Base-by-base conservation (phyloP, 2,888 invertebrate species). In the Quadroppia sp. region DNA sequence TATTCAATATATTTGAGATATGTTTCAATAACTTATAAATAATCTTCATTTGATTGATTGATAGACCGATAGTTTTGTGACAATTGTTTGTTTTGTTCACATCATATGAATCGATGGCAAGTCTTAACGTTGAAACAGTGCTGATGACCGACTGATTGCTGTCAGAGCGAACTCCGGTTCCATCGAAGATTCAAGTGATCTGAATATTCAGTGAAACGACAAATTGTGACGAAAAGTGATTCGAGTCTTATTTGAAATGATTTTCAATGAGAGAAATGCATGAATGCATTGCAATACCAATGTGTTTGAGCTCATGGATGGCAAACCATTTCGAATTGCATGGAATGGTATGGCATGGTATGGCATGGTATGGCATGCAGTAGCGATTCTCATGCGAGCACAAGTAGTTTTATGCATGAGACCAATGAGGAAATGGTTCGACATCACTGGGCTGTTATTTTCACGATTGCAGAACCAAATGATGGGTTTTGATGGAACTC, bases 371-470 rank as follows among this genome's bases (percentile, higher is more conserved):
- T 64, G 64, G 13, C 40, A 30, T 64, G 64, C 64, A 64, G 64
- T 50, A 50, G 59, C 64, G 64, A 64, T 36, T 64, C 64, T 64
- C 36, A 64, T 64, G 32, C 56, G 2, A 56, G 25, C 28, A 30
- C 64, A 17, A 64, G 32, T 40, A 64, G 59, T 64, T 64, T 64
- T 64, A 64, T 64, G 64, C 64, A 64, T 64, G 36, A 64, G 64
- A 64, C 64, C 64, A 64, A 64, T 64, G 64, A 64, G 64, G 64
- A 64, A 64, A 64, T 64, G 64, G 64, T 36, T 64, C 64, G 64
- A 64, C 64, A 64, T 11, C 28, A 64, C 64, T 64, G 64, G 64
- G 64, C 64, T 64, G 64, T 64, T 64, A 64, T 64, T 64, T 64
- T 64, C 64, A 64, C 64, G 64, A 64, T 64, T 64, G 17, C 64